Evolutionary conservation across 2,888 invertebrate species (phyloP), one percentile per base, ranked within the genome.

Genomic region (Agrochola lota): DNA sequence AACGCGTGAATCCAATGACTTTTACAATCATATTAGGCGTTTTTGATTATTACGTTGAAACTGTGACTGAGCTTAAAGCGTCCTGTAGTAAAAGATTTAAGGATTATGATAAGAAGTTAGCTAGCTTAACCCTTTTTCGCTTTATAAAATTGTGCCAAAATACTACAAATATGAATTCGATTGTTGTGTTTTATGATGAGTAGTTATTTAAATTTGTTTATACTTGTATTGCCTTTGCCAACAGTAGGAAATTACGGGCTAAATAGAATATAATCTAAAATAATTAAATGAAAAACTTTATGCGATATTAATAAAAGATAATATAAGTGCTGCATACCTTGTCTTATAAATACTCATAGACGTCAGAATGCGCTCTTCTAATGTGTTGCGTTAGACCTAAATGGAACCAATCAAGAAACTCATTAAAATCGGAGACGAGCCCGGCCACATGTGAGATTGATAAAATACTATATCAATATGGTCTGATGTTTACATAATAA

Each of bases 371-470:
- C 57, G 62, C 43, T 73, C 55, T 30, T 57, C 59, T 73, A 75
- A 83, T 77, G 81, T 59, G 85, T 81, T 78, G 72, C 74, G 67
- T 73, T 75, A 73, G 35, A 80, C 76, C 26, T 84, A 74, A 85
- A 84, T 75, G 78, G 60, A 71, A 72, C 78, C 72, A 85, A 84
- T 85, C 72, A 75, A 64, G 67, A 71, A 85, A 73, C 67, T 64
- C 57, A 78, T 81, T 85, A 81, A 81, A 78, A 85, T 85, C 72
- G 46, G 46, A 78, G 70, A 73, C 23, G 71, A 81, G 63, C 26
- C 30, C 60, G 26, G 57, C 72, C 66, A 66, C 67, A 67, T 78
- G 72, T 55, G 30, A 70, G 68, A 68, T 73, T 52, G 49, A 35
- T 35, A 35, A 35, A 71, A 63, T 70, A 57, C 35, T 74, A 52